These are phyloP conservation scores for Molossus molossus DNA, from an alignment of 2,797 vertebrate genomes.

Conservation along the genomic window DNA sequence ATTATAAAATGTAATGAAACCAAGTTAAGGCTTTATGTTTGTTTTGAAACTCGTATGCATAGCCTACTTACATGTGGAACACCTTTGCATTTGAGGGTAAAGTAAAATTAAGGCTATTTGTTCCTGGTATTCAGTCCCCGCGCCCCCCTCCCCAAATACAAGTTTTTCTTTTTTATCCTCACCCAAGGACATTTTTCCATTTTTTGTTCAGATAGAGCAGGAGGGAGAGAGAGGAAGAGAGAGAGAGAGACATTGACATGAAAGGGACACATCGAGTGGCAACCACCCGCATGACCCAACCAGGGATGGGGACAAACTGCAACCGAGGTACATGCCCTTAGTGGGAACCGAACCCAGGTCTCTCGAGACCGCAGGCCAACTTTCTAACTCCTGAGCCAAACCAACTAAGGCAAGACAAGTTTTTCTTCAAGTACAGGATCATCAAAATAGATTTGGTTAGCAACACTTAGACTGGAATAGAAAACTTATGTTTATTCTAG, in stretches of 20 bases:
- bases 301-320: too few relatives aligned
- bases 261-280: too few relatives aligned
- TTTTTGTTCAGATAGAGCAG: too few relatives aligned
- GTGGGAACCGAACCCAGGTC: too few relatives aligned
- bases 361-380: too few relatives aligned
- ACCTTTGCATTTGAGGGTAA: constrained; percentile 47
- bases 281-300: too few relatives aligned
- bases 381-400: too few relatives aligned
- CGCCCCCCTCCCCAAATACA: not conserved
- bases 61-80: constrained; percentile 32
- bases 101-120: not conserved
- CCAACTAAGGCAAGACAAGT: not conserved
- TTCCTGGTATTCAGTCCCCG: not conserved
- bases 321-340: too few relatives aligned
- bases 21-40: constrained; percentile 64
- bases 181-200: too few relatives aligned
- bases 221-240: too few relatives aligned
- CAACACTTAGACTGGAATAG: not conserved
- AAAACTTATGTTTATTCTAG: constrained; percentile 43
- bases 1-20: constrained; percentile 56
- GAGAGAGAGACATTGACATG: too few relatives aligned
- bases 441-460: constrained; percentile 61
- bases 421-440: constrained; percentile 29
- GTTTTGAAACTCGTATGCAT: constrained; percentile 34
- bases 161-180: not conserved